Percentiles rank a stretch among this genome's conserved stretches.
phyloP scores from a whole-genome alignment of 1,140 invertebrate genomes.

The Gryon sp. region DNA sequence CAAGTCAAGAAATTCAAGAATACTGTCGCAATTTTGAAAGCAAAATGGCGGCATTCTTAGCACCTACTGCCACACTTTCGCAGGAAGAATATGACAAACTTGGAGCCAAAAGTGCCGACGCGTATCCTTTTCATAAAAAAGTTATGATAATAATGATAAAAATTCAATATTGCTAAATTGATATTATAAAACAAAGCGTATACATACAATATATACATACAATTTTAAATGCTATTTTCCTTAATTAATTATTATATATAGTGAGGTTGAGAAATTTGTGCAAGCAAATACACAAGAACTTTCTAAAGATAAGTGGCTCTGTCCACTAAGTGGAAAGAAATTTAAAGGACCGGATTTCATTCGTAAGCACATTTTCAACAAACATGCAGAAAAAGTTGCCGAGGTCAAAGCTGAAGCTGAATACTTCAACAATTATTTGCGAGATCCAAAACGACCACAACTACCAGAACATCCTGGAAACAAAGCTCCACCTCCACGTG shows the following conservation, averaged over 20 bases:
- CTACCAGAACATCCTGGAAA: conserved; percentile 92
- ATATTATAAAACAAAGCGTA: too few relatives aligned
- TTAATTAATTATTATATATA: conserved; percentile 55
- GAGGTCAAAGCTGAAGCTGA: conserved; percentile 97
- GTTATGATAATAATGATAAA: too few relatives aligned
- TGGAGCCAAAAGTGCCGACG: conserved; percentile 92
- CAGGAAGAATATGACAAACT: conserved; percentile 91
- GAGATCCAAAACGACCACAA: conserved; percentile 96
- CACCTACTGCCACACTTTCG: conserved; percentile 84
- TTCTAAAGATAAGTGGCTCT: conserved; percentile 98
- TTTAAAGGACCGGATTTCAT: conserved; percentile 99
- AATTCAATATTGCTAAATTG: too few relatives aligned
- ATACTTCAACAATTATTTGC: conserved; percentile 99
- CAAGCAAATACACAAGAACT: conserved; percentile 96
- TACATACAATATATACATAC: too few relatives aligned
- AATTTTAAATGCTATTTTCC: conserved; percentile 44
- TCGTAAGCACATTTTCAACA: conserved; percentile 98
- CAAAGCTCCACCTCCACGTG: conserved; percentile 74
- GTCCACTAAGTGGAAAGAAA: conserved; percentile 98
- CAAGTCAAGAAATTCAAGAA: conserved; percentile 73
- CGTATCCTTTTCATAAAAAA: conserved; percentile 74
- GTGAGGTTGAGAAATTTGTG: conserved; percentile 96
- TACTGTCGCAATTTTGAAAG: conserved; percentile 83
- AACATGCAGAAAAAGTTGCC: conserved; percentile 97
- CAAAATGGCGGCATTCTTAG: conserved; percentile 94